A percentile compares a stretch with the other conserved stretches of the same genome.
phyloP scores from a whole-genome alignment of 2,797 vertebrate species.

The Hybognathus amarus region DNA sequence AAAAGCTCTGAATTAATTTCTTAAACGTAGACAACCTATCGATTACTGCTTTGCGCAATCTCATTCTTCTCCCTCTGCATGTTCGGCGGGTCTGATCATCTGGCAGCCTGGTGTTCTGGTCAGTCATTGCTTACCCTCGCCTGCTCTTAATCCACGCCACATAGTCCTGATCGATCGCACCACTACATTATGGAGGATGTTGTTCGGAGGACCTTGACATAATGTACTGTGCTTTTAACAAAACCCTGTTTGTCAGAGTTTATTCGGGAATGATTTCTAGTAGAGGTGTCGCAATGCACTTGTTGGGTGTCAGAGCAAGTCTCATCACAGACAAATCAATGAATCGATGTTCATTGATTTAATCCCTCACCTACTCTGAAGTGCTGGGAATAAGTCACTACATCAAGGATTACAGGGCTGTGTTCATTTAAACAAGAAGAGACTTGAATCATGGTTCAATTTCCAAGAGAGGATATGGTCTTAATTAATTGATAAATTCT shows the following conservation, averaged over 20 bases:
- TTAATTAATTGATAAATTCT: background rate
- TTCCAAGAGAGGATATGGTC: background rate
- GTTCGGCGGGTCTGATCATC: background rate
- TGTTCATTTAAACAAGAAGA: conserved; percentile 15
- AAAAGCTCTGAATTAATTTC: conserved; percentile 26
- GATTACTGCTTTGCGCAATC: conserved; percentile 3
- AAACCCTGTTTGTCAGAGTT: conserved; percentile 26
- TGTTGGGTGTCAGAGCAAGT: conserved; percentile 2
- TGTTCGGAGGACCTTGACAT: conserved; percentile 41
- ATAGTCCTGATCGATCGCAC: conserved; percentile 28
- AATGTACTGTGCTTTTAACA: conserved; percentile 37
- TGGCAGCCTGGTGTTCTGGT: conserved; percentile 3
- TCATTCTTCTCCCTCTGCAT: background rate
- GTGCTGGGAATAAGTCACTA: background rate
- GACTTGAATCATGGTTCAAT: background rate
- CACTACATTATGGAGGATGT: conserved; percentile 40
- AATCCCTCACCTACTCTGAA: conserved; percentile 18
- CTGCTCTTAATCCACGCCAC: conserved; percentile 20
- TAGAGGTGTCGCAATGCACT: background rate
- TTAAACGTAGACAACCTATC: conserved; percentile 21
- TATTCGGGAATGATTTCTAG: conserved; percentile 15
- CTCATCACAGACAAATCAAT: conserved; percentile 25
- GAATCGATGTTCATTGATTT: conserved; percentile 10
- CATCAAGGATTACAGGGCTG: background rate
- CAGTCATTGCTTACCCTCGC: background rate